A percentile compares a stretch with the other conserved stretches of the same genome.
Conservation (phyloP, 2,797 vertebrate species). For the Natrix natrix region DNA sequence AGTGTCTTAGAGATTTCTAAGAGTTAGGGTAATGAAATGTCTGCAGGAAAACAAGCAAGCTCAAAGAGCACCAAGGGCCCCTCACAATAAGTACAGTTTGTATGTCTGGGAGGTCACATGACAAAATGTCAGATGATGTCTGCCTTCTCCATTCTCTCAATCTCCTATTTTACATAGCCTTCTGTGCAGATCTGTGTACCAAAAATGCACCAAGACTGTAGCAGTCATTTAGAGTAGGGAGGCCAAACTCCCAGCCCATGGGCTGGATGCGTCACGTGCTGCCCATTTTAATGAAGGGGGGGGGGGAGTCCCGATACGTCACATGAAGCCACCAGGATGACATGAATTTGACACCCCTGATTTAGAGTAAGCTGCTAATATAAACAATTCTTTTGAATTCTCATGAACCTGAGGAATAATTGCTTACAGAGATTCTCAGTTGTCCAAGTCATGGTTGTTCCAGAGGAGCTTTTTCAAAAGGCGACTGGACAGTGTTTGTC, state of each 20-base stretch:
- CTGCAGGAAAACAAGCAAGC: too few relatives aligned
- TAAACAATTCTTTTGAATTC: neutral
- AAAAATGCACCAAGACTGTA: neutral
- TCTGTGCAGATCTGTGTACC: neutral
- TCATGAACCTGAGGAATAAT: neutral
- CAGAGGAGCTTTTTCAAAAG: neutral
- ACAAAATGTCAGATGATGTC: neutral
- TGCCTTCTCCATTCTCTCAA: neutral
- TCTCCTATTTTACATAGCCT: neutral
- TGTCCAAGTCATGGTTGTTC: neutral
- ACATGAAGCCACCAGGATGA: too few relatives aligned
- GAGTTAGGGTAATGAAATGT: too few relatives aligned
- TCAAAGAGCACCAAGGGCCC: too few relatives aligned
- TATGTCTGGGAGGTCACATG: neutral
- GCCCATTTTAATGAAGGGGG: too few relatives aligned
- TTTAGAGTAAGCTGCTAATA: neutral
- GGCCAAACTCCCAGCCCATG: too few relatives aligned
- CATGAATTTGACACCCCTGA: neutral
- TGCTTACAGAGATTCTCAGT: neutral
- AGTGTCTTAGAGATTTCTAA: too few relatives aligned
- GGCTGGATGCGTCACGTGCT: too few relatives aligned
- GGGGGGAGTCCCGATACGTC: too few relatives aligned
- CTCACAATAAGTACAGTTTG: neutral
- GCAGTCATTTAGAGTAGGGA: neutral
- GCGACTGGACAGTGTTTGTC: too few relatives aligned